Base-by-base conservation (phyloP, 1,140 invertebrate genomes). In the Brachionus plicatilis region DNA sequence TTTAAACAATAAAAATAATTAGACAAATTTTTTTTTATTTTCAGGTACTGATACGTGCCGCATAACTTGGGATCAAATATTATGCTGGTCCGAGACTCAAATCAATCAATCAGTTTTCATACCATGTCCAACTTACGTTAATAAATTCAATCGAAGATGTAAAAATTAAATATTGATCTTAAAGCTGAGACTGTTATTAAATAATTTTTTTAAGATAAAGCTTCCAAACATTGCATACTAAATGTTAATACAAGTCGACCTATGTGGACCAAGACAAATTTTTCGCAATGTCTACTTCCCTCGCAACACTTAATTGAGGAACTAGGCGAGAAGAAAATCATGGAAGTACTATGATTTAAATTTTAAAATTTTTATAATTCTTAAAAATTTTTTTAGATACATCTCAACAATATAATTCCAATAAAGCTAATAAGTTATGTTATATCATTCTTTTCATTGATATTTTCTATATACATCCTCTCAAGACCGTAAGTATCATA, bases 101-200 rank as follows among this genome's bases (percentile, higher is more conserved):
- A 37, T 68, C n/a, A 68, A 68, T 65, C 33, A 33, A 24, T 24
- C 65, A 65, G 79, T 82, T 20, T 27, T 65, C 20, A 60, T 82
- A 45, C 79, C 79, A 65, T 82, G 79, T 82, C 79, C 79, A 20
- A 68, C 20, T 65, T 82, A 82, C 24, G 65, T 82, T 4, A 45
- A 82, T 37, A 65, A 65, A 65, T 82, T 82, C 9, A 82, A 82
- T 82, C 65, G 53, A 12, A 43, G 65, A 82, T 65, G 79, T 82
- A 65, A 68, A 37, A 37, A 37, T 37, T 37, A 7, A 37, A 37
- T 37, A 37, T 37, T 37, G 0, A 37, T 7, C 33, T 37, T 6
- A 37, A 37, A 37, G 4, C 6, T 37, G 4, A 37, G 6, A 37
- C 33, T 6, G 6, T 37, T 37, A 7, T 7, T 37, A 37, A 37